Base-by-base conservation (phyloP, 2,888 invertebrate species). In the Trachelus tabidus region DNA sequence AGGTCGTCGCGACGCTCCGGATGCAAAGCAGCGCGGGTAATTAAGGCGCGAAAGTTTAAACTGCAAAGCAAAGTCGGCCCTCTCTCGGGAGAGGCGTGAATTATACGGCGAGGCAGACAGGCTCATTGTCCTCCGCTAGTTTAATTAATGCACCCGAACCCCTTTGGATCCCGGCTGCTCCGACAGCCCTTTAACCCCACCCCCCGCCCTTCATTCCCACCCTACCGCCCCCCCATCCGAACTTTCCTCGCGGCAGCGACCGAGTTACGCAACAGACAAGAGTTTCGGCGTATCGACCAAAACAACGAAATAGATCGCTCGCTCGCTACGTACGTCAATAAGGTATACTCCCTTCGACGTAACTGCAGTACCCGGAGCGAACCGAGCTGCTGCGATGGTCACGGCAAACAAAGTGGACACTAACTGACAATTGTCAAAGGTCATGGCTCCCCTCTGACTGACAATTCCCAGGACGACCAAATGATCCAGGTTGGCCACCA, bases 101-200 rank as follows among this genome's bases (percentile, higher is more conserved):
- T 89, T 87, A 88, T 87, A 87, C 82, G 84, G 84, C 85, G 85
- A 85, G 83, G 84, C 85, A 86, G 89, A 89, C 88, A 87, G 88
- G 87, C 90, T 90, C 90, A 90, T 90, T 90, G 90, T 91, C 89
- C 90, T 89, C 88, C 85, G 87, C 90, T 89, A 89, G 89, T 90
- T 90, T 91, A 91, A 91, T 91, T 91, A 91, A 91, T 90, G 90
- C 90, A 89, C 88, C 90, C 86, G 85, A 87, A 84, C 81, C 78
- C 79, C 81, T 83, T 83, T 1, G 56, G 2, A 23, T 56, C 56
- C 56, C 3, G 4, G 40, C 4, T 56, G 23, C 56, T 81, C 81
- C 81, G 79, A 79, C 80, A 81, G 82, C 80, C 80, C 82, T 85
- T 83, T 82, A 83, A 80, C 71, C 81, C 37, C 84, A 82, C 80